A percentile compares a stretch with the other conserved stretches of the same genome.
These are phyloP conservation scores for Odobenus rosmarus DNA, from an alignment of 2,113 vertebrate species.

Conservation along the genomic window DNA sequence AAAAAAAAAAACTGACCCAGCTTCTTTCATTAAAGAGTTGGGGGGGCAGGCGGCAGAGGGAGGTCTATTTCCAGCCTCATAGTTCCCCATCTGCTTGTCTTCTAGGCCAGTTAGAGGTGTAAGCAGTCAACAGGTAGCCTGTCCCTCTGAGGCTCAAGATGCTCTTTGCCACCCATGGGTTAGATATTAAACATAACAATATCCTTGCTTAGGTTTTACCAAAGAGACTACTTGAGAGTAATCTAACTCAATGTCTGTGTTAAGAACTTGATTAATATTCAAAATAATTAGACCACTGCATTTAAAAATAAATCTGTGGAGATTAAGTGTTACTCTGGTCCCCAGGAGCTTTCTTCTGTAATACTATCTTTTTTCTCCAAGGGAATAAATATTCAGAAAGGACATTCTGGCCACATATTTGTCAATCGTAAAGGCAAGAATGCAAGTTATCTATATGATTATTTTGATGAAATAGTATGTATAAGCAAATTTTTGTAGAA, in stretches of 20 bases:
- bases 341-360: fast-evolving
- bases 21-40: neutral
- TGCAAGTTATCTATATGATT: neutral
- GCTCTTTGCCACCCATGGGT: neutral
- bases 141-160: neutral
- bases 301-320: neutral
- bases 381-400: neutral
- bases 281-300: neutral
- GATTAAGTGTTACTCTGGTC: neutral
- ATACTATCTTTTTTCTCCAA: neutral
- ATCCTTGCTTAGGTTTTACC: neutral
- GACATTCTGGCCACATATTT: neutral
- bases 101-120: neutral
- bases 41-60: fast-evolving
- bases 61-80: neutral
- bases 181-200: neutral
- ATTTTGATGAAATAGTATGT: neutral
- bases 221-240: neutral
- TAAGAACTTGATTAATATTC: neutral
- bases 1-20: neutral
- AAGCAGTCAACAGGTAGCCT: neutral
- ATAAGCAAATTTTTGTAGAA: neutral
- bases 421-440: neutral
- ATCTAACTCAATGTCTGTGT: neutral
- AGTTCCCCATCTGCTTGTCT: neutral